Evolutionary conservation across 1,140 invertebrate genomes (phyloP).

Genomic region (Trachymyrmex cornetzi): DNA sequence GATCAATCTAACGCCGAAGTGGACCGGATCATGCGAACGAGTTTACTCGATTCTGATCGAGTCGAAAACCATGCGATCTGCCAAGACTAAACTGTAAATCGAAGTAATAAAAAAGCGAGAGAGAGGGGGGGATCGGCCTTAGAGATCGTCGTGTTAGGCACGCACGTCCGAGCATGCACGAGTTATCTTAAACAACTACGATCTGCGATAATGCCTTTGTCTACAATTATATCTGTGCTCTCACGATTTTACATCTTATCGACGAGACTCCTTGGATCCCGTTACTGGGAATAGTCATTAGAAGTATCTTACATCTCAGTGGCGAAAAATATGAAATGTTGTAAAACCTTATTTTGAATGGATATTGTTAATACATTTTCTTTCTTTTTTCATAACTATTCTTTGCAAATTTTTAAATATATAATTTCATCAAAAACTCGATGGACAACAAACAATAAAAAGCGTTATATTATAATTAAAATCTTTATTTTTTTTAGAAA

Average conservation of each 20-base stretch:
- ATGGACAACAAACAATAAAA: no score
- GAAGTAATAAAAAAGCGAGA: constrained; percentile 42
- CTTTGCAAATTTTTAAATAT: no score
- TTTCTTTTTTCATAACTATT: no score
- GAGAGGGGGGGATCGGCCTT: constrained; percentile 39
- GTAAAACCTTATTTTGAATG: no score
- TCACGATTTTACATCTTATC: constrained; percentile 28
- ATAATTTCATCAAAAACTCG: no score
- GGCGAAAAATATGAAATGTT: no score
- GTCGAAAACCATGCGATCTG: constrained; percentile 56
- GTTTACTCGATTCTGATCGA: constrained; percentile 42
- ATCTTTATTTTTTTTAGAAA: no score
- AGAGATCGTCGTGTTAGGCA: constrained; percentile 68
- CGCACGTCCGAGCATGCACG: constrained; percentile 70
- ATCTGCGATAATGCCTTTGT: constrained; percentile 6
- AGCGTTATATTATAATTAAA: no score
- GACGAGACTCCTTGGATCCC: neutral
- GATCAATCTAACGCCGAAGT: constrained; percentile 73
- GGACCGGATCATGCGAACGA: constrained; percentile 73
- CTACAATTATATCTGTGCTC: constrained; percentile 19
- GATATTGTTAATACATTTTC: no score
- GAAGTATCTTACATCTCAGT: no score
- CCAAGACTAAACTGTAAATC: constrained; percentile 54
- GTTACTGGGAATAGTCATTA: neutral
- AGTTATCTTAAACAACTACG: constrained; percentile 48